Evolutionary conservation across 2,797 vertebrate genomes (phyloP).

Genomic region (Cuniculus paca): DNA sequence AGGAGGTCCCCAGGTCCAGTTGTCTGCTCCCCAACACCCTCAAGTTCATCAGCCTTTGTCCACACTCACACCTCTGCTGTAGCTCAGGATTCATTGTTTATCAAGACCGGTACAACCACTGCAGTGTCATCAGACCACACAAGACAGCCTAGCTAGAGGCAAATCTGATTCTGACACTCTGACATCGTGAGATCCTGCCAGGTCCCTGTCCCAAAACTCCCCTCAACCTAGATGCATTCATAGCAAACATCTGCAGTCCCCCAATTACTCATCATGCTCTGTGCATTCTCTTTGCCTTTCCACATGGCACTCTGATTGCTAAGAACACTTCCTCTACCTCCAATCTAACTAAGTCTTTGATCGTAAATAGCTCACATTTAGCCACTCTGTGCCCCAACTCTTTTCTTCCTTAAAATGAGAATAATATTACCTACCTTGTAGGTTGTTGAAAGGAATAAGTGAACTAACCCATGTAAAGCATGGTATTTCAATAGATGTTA

Average conservation of each 20-base stretch:
- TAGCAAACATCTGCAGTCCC: not conserved
- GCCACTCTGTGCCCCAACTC: not conserved
- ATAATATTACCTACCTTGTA: not conserved
- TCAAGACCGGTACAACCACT: not conserved
- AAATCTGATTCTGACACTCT: not conserved
- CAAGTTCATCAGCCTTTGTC: not conserved
- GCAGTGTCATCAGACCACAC: not conserved
- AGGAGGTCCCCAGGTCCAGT: not conserved
- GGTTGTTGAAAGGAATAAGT: conserved; percentile 19
- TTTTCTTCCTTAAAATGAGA: conserved; percentile 15
- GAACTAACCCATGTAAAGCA: not conserved
- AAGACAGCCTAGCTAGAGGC: not conserved
- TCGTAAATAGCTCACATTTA: not conserved
- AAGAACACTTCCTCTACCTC: not conserved
- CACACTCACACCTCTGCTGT: not conserved
- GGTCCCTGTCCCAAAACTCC: not conserved
- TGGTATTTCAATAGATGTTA: not conserved
- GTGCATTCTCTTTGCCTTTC: not conserved
- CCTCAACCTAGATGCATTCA: not conserved
- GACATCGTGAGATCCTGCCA: not conserved
- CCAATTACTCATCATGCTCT: not conserved
- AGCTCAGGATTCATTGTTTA: not conserved
- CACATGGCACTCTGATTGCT: not conserved
- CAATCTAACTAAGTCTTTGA: not conserved
- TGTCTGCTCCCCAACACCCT: not conserved